Base-by-base conservation (phyloP, 2,888 invertebrate species). In the Hoplodrina blanda region DNA sequence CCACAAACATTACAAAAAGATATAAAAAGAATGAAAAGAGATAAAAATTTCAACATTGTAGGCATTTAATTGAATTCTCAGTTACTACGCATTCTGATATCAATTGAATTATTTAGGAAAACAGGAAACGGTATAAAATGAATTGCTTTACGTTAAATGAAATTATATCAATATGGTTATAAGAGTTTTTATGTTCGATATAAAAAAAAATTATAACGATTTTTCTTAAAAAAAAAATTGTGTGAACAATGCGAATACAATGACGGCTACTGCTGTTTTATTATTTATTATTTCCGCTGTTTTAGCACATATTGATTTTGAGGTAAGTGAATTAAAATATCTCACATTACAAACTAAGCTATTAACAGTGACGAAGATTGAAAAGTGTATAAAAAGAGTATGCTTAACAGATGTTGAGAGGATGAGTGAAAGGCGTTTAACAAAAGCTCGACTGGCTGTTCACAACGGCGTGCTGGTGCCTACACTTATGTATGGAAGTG, bases 191-290 rank as follows among this genome's bases (percentile, higher is more conserved):
- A 85, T 77, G 68, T 65, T 50, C 20, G n/a, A 69, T 52, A 69
- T 78, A 82, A 79, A 81, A 73, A 55, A 20, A 50, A 44, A 17
- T 4, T 17, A 30, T 50, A 62, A 50, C 33, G 54, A 53, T 33
- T 72, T 68, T 78, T 65, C 52, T 52, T 53, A 41, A 15, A 17
- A 33, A 50, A 62, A 66, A 56, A 50, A 59, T 17, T 66, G 66
- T 70, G 54, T 46, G 63, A 77, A 80, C 52, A 67, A 83, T 79
- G 82, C 75, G 62, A 70, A 85, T 84, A 83, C 53, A 50, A 88
- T 88, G 88, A 78, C 79, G 73, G 64, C 55, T 25, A 33, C 67
- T 19, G 7, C 78, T 69, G 59, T 82, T 66, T 74, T 87, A 59
- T 76, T 87, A 37, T 65, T 85, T 59, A 70, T 67, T 37, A 64